Evolutionary conservation across 23 tunicate genomes (phyloP), one percentile per base, ranked within the genome.

Genomic region (Ciona savignyi): DNA sequence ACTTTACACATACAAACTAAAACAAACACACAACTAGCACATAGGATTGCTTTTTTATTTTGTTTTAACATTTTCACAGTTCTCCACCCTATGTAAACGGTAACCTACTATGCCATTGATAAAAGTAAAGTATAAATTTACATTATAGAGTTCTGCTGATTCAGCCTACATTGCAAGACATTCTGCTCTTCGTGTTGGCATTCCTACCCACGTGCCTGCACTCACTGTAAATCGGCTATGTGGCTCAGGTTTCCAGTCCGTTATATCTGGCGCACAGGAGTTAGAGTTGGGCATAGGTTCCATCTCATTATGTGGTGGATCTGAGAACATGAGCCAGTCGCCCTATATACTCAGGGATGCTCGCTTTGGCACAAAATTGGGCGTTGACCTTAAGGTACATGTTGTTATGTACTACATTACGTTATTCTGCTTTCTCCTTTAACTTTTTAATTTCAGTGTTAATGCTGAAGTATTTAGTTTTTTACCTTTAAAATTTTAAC

Each of bases 91-190:
- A n/a, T n/a, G n/a, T n/a, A n/a, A n/a, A n/a, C n/a, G n/a, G n/a
- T n/a, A n/a, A n/a, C n/a, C n/a, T n/a, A n/a, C n/a, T n/a, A n/a
- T n/a, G n/a, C n/a, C n/a, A n/a, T n/a, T n/a, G n/a, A n/a, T n/a
- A n/a, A n/a, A n/a, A n/a, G n/a, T n/a, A n/a, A n/a, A n/a, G n/a
- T n/a, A n/a, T n/a, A n/a, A n/a, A n/a, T 42, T 9, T 63, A n/a
- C 22, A 9, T 63, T 25, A 63, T 67, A 91, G 97, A 81, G 89
- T 42, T 84, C 99, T 2, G 34, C 75, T 27, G 99, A 95, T 78
- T 96, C 99, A 19, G 99, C 99, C 26, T 95, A 95, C 75, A 84
- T 95, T 71, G 96, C 99, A 1, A 72, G 99, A 28, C 99, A 95
- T 80, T 62, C 96, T 0, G 99, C 99, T 27, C 35, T 95, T 2